Evolutionary conservation across 2,888 invertebrate genomes (phyloP).

Genomic region (Drosophila anomelani): DNA sequence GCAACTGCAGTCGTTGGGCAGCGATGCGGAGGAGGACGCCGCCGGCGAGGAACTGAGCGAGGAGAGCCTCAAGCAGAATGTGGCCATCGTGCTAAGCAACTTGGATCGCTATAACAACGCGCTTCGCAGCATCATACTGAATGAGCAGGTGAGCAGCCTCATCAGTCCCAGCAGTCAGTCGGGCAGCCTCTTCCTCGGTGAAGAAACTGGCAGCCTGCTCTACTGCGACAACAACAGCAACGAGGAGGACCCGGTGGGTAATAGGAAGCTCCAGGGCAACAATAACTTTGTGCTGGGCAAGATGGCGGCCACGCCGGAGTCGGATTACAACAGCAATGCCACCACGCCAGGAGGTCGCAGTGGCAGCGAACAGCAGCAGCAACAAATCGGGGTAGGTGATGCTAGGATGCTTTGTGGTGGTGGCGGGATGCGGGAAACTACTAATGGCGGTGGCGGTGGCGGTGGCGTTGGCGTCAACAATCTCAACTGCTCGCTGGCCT

Average conservation of each 20-base stretch:
- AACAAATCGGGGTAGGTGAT: slow-evolving; percentile 72
- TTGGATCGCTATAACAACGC: slow-evolving; percentile 84
- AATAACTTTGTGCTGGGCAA: slow-evolving; percentile 52
- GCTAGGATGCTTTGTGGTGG: slow-evolving; percentile 69
- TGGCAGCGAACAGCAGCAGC: slow-evolving; percentile 59
- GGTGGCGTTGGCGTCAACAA: slow-evolving; percentile 63
- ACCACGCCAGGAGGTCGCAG: slow-evolving; percentile 81
- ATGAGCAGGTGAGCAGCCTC: slow-evolving; percentile 82
- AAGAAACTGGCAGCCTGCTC: slow-evolving; percentile 61
- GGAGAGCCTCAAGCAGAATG: slow-evolving; percentile 85
- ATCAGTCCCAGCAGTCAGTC: slow-evolving; percentile 51
- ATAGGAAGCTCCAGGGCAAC: slow-evolving; percentile 56
- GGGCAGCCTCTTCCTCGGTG: slow-evolving; percentile 71
- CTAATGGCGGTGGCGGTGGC: slow-evolving; percentile 54
- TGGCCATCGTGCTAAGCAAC: slow-evolving; percentile 84
- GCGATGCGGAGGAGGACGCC: slow-evolving; percentile 52
- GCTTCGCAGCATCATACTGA: slow-evolving; percentile 84
- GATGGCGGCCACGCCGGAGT: slow-evolving; percentile 81
- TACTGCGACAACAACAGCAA: slow-evolving; percentile 59
- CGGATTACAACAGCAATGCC: slow-evolving; percentile 85
- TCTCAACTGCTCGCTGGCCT: slow-evolving; percentile 84
- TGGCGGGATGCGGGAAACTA: slow-evolving; percentile 65
- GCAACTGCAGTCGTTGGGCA: slow-evolving; percentile 65
- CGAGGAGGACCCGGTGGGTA: slow-evolving; percentile 23
- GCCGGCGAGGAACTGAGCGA: slow-evolving; percentile 83